phyloP scores from a whole-genome alignment of 2,113 vertebrate genomes.

The Prochilodus magdalenae region DNA sequence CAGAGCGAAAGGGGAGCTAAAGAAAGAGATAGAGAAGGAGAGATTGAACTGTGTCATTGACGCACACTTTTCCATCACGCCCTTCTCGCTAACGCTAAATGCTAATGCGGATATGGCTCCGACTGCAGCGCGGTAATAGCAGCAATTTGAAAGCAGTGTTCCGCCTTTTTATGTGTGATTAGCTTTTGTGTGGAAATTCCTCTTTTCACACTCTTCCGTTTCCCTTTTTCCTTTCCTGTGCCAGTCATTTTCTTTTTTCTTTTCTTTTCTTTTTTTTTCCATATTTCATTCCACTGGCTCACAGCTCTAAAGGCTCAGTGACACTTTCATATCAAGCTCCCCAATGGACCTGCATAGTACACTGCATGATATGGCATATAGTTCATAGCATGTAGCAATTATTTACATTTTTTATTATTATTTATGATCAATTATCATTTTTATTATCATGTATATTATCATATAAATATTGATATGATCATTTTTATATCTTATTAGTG shows the following conservation, averaged over 20 bases:
- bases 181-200: constrained; percentile 56
- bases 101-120: constrained; percentile 51
- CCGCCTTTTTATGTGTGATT: constrained; percentile 54
- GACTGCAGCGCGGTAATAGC: constrained; percentile 41
- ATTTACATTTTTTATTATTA: too few relatives aligned
- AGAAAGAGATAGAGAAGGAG: constrained; percentile 40
- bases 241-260: constrained; percentile 19
- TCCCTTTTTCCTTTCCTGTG: neutral
- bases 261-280: neutral
- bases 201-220: constrained; percentile 34
- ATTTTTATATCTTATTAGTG: too few relatives aligned
- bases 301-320: too few relatives aligned
- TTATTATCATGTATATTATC: too few relatives aligned
- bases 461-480: too few relatives aligned
- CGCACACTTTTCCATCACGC: constrained; percentile 11
- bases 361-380: too few relatives aligned
- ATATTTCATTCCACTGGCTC: neutral
- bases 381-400: too few relatives aligned
- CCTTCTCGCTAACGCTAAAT: constrained; percentile 29
- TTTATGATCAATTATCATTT: too few relatives aligned
- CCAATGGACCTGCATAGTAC: too few relatives aligned
- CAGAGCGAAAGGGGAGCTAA: constrained; percentile 32
- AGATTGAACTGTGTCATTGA: constrained; percentile 29
- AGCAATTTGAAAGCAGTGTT: constrained; percentile 58
- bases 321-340: neutral